Evolutionary conservation across 2,797 vertebrate species (phyloP), one percentile per base, ranked within the genome.

Genomic region (Clamator glandarius): DNA sequence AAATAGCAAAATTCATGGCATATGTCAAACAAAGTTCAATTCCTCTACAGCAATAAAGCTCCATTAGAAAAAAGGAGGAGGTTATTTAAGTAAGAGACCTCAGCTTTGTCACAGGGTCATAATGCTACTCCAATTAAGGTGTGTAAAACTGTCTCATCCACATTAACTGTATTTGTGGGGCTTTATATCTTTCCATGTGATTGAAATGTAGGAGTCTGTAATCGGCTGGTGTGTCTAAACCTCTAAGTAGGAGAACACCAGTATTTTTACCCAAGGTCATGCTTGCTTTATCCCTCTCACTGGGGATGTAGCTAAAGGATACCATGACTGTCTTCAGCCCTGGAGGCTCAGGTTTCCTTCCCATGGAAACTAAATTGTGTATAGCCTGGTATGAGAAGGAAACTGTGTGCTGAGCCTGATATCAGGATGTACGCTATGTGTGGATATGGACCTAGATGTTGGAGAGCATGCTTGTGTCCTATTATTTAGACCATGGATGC

Each of bases 391-490:
- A 39, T 69, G n/a, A 58, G 69, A 31, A 41, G 33, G 39, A 33
- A 85, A 18, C 15, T 6, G 23, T 6, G 1, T 12, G 23, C 50
- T 28, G 50, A 57, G 31, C 26, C 26, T 5, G 23, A 28, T 35
- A 2, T 1, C 39, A 42, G 35, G 48, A 15, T 20, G 42, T n/a
- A 31, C 44, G 12, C 17, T 28, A 2, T 0, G 8, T 24, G 39
- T 35, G 35, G 7, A 3, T n/a, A 25, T 12, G 73, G 14, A n/a
- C 28, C 17, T 29, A 0, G n/a, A 39, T 4, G 6, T 3, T 69
- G 20, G 20, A 55, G 17, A 46, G 7, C 16, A 28, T 16, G 10
- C 17, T 4, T 2, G 12, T 31, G 14, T 25, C 29, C 12, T 6
- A 0, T 17, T 17, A 31, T 44, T 68, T n/a, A 36, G 17, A 36